Percentiles rank a stretch among this genome's conserved stretches.
These are phyloP conservation scores for Lamprologus ornatipinnis DNA, from an alignment of 2,113 vertebrate species.

Conservation along the genomic window DNA sequence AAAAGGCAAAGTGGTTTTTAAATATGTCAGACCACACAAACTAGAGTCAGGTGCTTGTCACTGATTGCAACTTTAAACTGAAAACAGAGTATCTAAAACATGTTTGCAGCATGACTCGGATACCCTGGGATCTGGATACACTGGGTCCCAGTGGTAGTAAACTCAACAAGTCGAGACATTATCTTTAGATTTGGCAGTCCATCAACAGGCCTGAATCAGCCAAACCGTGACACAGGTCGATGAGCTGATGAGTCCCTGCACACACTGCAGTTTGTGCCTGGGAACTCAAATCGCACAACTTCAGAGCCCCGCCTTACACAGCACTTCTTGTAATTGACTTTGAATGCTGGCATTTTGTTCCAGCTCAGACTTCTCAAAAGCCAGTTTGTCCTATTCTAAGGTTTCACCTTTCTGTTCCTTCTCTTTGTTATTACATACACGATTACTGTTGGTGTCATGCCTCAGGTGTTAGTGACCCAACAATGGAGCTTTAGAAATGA, in stretches of 20 bases:
- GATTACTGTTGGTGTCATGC: neutral
- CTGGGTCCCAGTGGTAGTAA: neutral
- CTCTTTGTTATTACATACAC: neutral
- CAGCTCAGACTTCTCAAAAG: neutral
- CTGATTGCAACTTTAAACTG: neutral
- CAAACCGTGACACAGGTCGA: neutral
- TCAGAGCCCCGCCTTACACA: neutral
- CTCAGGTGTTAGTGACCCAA: neutral
- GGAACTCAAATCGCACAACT: neutral
- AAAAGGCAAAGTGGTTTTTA: neutral
- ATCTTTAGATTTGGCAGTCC: accelerated
- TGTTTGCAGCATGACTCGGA: accelerated
- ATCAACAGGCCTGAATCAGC: accelerated
- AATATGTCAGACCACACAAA: neutral
- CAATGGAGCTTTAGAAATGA: neutral
- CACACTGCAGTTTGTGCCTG: neutral
- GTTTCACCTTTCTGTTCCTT: neutral
- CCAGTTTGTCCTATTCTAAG: neutral
- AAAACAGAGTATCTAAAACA: accelerated
- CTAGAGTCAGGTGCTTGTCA: accelerated
- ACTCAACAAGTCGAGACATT: accelerated
- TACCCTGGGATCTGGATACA: neutral
- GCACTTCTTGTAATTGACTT: neutral
- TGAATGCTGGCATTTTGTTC: neutral
- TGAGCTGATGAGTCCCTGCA: neutral